Base-by-base conservation (phyloP, 1,140 invertebrate species). In the Melanaphis sacchari region DNA sequence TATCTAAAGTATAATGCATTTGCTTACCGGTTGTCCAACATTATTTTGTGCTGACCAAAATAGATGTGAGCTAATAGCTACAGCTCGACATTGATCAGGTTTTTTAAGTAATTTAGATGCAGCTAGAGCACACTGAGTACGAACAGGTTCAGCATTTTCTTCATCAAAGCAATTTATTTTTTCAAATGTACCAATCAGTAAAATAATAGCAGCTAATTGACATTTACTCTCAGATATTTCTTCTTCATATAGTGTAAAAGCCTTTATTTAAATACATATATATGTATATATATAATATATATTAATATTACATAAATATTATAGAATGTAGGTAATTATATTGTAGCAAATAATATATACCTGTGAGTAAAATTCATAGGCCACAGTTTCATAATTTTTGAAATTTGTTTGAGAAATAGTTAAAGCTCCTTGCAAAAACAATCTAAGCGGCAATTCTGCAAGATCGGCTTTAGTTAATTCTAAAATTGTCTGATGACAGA, bases 301-400 rank as follows among this genome's bases (percentile, higher is more conserved):
- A n/a, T n/a, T n/a, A n/a, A n/a, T n/a, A 18, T 18, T 6, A n/a
- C 1, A 66, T 66, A 15, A 66, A n/a, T 76, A 76, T 76, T 36
- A 76, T 76, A 76, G 59, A n/a, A 76, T 76, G n/a, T 15, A 36
- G 11, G 15, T 9, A 54, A 46, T 54, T 91, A 90, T 81, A 84
- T 84, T 38, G 38, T 52, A 26, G 22, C 4, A 43, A 59, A 66
- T 91, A 76, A 36, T 46, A 46, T 92, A 93, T 76, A 97, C 97
- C 95, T 99, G 99, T 43, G 99, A 99, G 95, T 99, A 97, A 95
- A 99, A 99, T 95, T 99, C 99, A 95, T 99, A 99, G 0, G 99
- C 98, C 0, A 99, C 97, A 76, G 98, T 98, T 96, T 99, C 99
- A 95, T 98, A 97, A 95, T 99, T 99, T 94, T 99, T 97, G 95